Base-by-base conservation (phyloP, 2,113 vertebrate genomes). In the Hemibagrus wyckioides region DNA sequence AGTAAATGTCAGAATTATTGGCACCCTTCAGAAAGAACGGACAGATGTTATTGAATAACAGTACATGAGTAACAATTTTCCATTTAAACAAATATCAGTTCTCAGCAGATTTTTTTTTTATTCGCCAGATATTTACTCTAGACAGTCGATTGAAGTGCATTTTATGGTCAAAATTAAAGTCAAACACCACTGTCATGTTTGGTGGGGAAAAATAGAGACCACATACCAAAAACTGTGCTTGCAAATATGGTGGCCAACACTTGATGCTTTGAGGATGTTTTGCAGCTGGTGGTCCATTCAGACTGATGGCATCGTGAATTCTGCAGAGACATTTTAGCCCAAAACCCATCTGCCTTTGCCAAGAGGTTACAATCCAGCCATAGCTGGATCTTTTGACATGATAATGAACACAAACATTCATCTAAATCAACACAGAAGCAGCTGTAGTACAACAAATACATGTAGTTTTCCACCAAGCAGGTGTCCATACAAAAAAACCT, bases 321-420 rank as follows among this genome's bases (percentile, higher is more conserved):
- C 28, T 52, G 15, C 48, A 30, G 44, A 44, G 19, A 77, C 30
- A 25, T 52, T 52, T 52, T 14, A 52, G 6, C 75, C 28, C 41
- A 25, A 77, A 77, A 52, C 14, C 6, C n/a, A 3, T 23, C 25
- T 75, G 23, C 10, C 23, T 48, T 8, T 75, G 39, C 21, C 39
- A 75, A 75, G 71, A 44, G 39, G 39, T 77, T 77, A 15, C 2
- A 14, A 17, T 25, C 50, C 75, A 19, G 25, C 25, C 44, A 52
- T 30, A 30, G 73, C 23, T 56, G 50, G n/a, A 54, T 79, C 14
- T 33, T 54, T 33, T 54, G 28, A 33, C 76, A 23, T 11, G 52
- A 56, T 33, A 80, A 57, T 39, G 3, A 56, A 52, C 76, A 52
- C 48, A 80, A 77, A 80, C 79, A 80, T 57, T 11, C 30, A 80